Base-by-base conservation (phyloP, 2,113 vertebrate genomes). In the Datnioides undecimradiatus region DNA sequence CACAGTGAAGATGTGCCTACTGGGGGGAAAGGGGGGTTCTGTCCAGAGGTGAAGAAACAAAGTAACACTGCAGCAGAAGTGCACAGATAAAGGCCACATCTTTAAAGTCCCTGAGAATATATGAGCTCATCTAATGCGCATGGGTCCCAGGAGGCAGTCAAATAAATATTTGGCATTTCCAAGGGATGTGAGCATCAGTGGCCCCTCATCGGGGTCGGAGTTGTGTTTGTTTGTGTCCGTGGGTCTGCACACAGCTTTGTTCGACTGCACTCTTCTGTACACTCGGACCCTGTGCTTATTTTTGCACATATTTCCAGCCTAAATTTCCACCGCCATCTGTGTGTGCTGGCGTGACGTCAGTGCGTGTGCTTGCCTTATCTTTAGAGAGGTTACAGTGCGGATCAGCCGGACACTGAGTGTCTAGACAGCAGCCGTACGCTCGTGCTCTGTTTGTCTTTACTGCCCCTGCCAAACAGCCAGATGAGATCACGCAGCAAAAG, bases 141-240 rank as follows among this genome's bases (percentile, higher is more conserved):
- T 38, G 63, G 36, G 52, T 77, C 76, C 14, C 49, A 6, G 54
- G 70, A 0, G 29, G 54, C 60, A 36, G 46, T 27, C 9, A 23
- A 57, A 54, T 54, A 83, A 79, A 87, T 65, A 79, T 79, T 77
- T 78, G 46, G 58, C 34, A 43, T 51, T 52, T 67, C 75, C 55
- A 34, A 46, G 67, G 60, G 84, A 80, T 16, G 4, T 16, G 75
- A 65, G 52, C 33, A 31, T 64, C 33, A 31, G 52, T 10, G 46
- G 6, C 57, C 58, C 59, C 41, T 34, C 73, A 34, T 55, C 52
- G 41, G 41, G 23, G 75, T 82, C 73, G 14, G 19, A 33, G 7
- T 17, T 63, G 1, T 58, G 79, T 59, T 76, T 85, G 46, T 70
- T 63, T 83, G 78, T 76, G 57, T 73, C 12, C 40, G 29, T 17